phyloP scores from a whole-genome alignment of 2,888 invertebrate species.

The Acanthacorydalis orientalis region DNA sequence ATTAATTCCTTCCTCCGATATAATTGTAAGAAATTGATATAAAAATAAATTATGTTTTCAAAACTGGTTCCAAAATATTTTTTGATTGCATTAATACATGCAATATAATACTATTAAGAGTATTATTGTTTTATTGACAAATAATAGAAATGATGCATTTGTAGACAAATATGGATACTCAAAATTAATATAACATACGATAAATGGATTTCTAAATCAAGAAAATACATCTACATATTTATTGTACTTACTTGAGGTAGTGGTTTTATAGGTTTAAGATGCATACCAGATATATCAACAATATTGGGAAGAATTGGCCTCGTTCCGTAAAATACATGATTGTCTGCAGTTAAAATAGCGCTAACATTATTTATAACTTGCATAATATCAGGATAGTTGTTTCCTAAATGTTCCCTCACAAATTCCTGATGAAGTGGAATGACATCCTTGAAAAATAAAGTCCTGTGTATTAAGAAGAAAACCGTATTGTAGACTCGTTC shows the following conservation, averaged over 20 bases:
- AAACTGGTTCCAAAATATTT: no score
- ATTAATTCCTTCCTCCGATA: no score
- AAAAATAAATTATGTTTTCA: no score
- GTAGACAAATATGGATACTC: no score
- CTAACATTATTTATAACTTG: conserved; percentile 9
- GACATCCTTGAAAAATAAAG: conserved; percentile 1
- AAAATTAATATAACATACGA: background rate
- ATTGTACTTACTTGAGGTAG: background rate
- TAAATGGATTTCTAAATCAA: background rate
- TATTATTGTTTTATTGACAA: no score
- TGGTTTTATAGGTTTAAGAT: conserved; percentile 3
- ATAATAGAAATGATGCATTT: no score
- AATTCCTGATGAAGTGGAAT: conserved; percentile 6
- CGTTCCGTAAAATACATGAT: conserved; percentile 7
- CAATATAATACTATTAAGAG: no score
- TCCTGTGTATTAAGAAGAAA: conserved; percentile 2
- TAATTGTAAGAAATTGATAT: no score
- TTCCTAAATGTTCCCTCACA: conserved; percentile 10
- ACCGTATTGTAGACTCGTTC: conserved; percentile 8
- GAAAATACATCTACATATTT: background rate
- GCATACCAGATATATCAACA: conserved; percentile 11
- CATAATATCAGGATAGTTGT: conserved; percentile 8
- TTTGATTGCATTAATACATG: no score
- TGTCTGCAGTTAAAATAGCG: conserved; percentile 10
- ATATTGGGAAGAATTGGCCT: conserved; percentile 9